Evolutionary conservation across 30 jellyfish, hydroid and myxozoan species (phyloP), one percentile per base, ranked within the genome.

Genomic region (Pseudorhiza aurosa): DNA sequence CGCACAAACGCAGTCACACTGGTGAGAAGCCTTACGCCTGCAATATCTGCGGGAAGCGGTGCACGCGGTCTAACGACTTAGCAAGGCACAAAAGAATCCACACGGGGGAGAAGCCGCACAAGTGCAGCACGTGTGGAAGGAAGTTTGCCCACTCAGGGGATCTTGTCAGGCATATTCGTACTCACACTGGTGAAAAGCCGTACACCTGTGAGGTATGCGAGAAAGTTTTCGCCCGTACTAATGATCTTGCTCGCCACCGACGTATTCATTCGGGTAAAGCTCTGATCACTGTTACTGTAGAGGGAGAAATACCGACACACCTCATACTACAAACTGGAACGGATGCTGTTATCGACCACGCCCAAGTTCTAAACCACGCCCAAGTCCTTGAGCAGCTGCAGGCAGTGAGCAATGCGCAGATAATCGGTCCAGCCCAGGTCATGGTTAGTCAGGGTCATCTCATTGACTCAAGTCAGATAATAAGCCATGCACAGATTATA

Each of bases 131-230:
- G 7, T 91, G 98, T 64, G 92, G 97, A 4, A 59, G 92, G 32
- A 95, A 91, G 35, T 91, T 91, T 39, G 92, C 98, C 47, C 92
- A 96, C 29, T 67, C 91, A 28, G 98, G 98, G 18, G 92, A 91
- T 56, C 88, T 91, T 29, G 97, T 85, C 39, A 47, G 90, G 58
- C 98, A 91, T 69, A 87, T 91, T 15, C 85, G 92, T 17, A 91
- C 98, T 0, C 98, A 91, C 70, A 91, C 98, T 4, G 98, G 98
- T 4, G 98, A 85, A 46, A 91, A 91, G 75, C 98, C 98, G 30
- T 91, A 91, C 88, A 65, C 84, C 14, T 91, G 98, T 44, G 79
- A 96, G 64, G 89, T 79, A 17, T 91, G 98, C 64, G 92, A 91
- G 21, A 80, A 80, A 53, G 91, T 80, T 17, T 80, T 80, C 51